Conservation (phyloP, 1,140 invertebrate genomes). For the Scaptomyza graminum region DNA sequence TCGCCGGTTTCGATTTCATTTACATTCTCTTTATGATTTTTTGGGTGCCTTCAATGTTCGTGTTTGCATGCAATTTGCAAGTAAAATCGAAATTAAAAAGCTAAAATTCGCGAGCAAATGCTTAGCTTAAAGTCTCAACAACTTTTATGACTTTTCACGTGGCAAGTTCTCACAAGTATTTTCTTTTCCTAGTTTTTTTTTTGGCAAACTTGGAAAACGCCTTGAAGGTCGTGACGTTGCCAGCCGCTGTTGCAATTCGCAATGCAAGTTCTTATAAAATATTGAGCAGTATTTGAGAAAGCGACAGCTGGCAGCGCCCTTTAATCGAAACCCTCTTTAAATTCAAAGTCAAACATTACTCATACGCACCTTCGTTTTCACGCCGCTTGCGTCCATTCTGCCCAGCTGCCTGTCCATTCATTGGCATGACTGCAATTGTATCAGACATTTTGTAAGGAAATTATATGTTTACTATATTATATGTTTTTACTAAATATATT, state of each 20-base stretch:
- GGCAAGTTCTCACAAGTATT: constrained; percentile 13
- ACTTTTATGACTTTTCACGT: constrained; percentile 31
- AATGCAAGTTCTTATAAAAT: constrained; percentile 21
- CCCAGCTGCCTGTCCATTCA: constrained; percentile 76
- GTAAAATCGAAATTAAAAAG: constrained; percentile 56
- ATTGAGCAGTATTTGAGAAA: constrained; percentile 39
- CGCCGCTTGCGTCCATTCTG: constrained; percentile 71
- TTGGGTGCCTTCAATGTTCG: constrained; percentile 33
- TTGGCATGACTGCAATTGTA: constrained; percentile 76
- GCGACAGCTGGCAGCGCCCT: constrained; percentile 25
- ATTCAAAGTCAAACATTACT: constrained; percentile 14
- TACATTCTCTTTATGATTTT: constrained; percentile 16
- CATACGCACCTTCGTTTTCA: constrained; percentile 76
- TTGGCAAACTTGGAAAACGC: constrained; percentile 17
- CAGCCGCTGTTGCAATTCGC: not conserved
- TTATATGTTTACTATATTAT: constrained; percentile 19
- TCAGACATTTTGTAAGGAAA: constrained; percentile 27
- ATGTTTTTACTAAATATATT: too few species aligned
- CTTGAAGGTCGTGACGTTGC: constrained; percentile 31
- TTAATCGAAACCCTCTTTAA: not conserved
- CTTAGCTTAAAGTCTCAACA: constrained; percentile 67
- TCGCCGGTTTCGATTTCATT: constrained; percentile 56
- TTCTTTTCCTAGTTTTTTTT: constrained; percentile 6
- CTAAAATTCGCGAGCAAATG: constrained; percentile 43
- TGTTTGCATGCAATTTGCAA: constrained; percentile 77